Evolutionary conservation across 2,888 invertebrate species (phyloP).

Genomic region (Sinohyriopsis cumingii): DNA sequence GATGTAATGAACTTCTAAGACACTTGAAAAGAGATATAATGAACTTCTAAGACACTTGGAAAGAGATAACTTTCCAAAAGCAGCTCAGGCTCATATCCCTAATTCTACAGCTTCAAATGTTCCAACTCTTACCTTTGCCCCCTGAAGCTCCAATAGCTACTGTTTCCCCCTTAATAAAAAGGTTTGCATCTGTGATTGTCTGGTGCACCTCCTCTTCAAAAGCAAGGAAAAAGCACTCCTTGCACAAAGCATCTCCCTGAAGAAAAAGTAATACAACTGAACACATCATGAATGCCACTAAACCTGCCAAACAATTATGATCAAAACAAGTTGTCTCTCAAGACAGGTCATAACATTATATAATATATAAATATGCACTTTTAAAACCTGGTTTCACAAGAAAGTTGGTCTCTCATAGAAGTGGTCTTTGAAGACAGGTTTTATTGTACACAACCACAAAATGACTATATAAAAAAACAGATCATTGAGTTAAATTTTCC

Average conservation of each 20-base stretch:
- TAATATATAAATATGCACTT: not conserved
- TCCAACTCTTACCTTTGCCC: conserved; percentile 71
- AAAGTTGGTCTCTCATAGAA: not conserved
- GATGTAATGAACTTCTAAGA: too few species aligned
- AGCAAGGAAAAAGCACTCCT: conserved; percentile 92
- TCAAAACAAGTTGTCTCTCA: not conserved
- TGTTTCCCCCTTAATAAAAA: conserved; percentile 87
- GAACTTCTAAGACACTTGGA: too few species aligned
- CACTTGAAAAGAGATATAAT: too few species aligned
- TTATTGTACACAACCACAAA: not conserved
- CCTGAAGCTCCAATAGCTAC: conserved; percentile 90
- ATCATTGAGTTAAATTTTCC: not conserved
- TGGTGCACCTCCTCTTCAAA: conserved; percentile 96
- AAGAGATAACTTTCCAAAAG: too few species aligned
- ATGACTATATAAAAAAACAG: not conserved
- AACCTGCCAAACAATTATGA: not conserved
- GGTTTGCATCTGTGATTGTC: conserved; percentile 85
- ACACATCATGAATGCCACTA: not conserved
- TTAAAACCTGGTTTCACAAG: not conserved
- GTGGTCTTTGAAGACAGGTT: not conserved
- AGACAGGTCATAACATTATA: not conserved
- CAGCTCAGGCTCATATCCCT: too few species aligned
- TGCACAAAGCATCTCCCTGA: conserved; percentile 89
- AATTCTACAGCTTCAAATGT: too few species aligned
- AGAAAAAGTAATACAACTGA: conserved; percentile 14